phyloP scores from a whole-genome alignment of 1,140 invertebrate species.

The Mercenaria mercenaria region DNA sequence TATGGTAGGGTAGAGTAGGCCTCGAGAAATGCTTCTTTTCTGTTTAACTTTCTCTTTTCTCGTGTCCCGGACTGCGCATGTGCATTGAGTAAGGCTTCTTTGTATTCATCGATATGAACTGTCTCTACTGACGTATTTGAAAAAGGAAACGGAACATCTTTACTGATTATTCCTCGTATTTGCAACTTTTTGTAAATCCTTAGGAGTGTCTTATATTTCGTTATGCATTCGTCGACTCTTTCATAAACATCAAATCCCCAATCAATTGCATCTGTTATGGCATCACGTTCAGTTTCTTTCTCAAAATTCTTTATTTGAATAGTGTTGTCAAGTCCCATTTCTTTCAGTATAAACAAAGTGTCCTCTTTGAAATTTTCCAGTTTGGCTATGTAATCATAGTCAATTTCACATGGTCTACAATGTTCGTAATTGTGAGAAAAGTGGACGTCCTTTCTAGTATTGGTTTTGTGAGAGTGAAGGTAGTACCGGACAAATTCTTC shows the following conservation, averaged over 20 bases:
- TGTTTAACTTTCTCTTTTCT: background rate
- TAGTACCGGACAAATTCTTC: constrained; percentile 72
- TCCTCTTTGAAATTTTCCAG: constrained; percentile 72
- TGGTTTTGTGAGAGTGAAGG: constrained; percentile 54
- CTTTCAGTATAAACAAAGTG: constrained; percentile 57
- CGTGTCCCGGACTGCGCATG: background rate
- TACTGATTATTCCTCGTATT: constrained; percentile 70
- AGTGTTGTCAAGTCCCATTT: constrained; percentile 57
- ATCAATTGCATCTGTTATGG: constrained; percentile 64
- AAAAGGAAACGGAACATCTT: constrained; percentile 58
- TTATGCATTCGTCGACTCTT: constrained; percentile 64
- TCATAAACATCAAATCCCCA: constrained; percentile 54
- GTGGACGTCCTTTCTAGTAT: constrained; percentile 66
- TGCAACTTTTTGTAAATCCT: constrained; percentile 71
- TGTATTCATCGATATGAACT: background rate
- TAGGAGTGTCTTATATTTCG: constrained; percentile 53
- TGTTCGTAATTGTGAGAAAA: constrained; percentile 65
- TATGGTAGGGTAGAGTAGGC: background rate
- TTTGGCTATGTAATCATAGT: constrained; percentile 74
- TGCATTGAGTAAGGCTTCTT: background rate
- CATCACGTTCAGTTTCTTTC: constrained; percentile 60
- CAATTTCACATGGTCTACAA: constrained; percentile 74
- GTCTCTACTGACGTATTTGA: background rate
- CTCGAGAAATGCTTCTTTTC: too few species aligned
- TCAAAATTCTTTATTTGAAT: constrained; percentile 42